Evolutionary conservation across 2,797 vertebrate species (phyloP), one percentile per base, ranked within the genome.

Genomic region (Lepus oiostolus): DNA sequence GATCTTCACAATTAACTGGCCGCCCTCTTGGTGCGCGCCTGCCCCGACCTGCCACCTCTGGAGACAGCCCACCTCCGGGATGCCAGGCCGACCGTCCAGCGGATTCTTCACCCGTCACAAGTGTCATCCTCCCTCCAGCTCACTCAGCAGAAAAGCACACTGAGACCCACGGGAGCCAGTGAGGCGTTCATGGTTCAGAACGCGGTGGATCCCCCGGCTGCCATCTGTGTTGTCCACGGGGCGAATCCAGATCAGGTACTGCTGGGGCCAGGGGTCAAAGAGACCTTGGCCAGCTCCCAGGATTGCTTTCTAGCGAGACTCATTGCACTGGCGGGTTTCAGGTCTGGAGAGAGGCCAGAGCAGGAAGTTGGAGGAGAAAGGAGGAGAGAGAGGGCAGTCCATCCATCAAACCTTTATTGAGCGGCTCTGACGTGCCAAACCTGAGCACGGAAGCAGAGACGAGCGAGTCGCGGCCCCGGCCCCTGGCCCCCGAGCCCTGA

Each of bases 1-100:
- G 81, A 94, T 97, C 97, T 95, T 86, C 92, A 95, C 94, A 72
- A 84, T 96, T 94, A 94, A 94, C 82, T 88, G 85, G 54, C 47
- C 68, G 21, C 80, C 42, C 35, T 68, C 83, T 63, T 62, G 11
- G 24, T 11, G 22, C 32, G 60, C 58, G 54, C 30, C 74, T 17
- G 35, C 72, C 68, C 72, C 70, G 76, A 63, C 63, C 88, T 88
- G 38, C 60, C 32, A 62, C 42, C 74, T 81, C 85, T 26, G 4
- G 19, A 76, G 22, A 3, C 42, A 30, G 58, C 63, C 30, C 24
- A 10, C 38, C n/a, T 32, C 38, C 62, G 47, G 75, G 65, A 50
- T 2, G 89, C 58, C 35, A 7, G 7, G 62, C 19, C n/a, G 22
- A 17, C 32, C 8, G 10, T 52, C 28, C 30, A 19, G 67, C 32